Percentiles rank a stretch among this genome's conserved stretches.
Evolutionary conservation across 2,888 invertebrate species (phyloP).

Genomic region (Drosophila gaucha): DNA sequence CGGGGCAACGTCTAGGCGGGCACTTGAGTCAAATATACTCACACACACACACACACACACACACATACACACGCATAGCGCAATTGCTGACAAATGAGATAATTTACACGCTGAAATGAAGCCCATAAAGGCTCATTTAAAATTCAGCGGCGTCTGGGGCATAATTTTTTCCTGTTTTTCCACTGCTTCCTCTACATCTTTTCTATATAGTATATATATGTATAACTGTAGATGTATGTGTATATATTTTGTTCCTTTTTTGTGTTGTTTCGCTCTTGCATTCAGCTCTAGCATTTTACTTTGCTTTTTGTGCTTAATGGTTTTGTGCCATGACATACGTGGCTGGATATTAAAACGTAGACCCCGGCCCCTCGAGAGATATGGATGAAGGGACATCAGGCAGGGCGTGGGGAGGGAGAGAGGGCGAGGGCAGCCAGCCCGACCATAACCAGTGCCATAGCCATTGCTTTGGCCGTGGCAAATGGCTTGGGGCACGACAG

Average conservation of each 20-base stretch:
- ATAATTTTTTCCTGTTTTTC: conserved; percentile 69
- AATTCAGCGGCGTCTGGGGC: conserved; percentile 81
- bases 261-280: conserved; percentile 47
- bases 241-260: conserved; percentile 30
- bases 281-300: conserved; percentile 70
- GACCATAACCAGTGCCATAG: conserved; percentile 17
- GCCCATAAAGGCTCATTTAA: conserved; percentile 81
- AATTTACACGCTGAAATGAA: conserved; percentile 80
- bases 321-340: conserved; percentile 81
- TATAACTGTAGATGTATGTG: neutral
- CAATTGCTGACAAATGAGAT: conserved; percentile 80
- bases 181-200: conserved; percentile 12
- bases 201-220: conserved; percentile 11
- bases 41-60: conserved; percentile 14
- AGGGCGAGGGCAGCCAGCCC: conserved; percentile 1
- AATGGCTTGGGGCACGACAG: conserved; percentile 70
- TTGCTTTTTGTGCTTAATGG: conserved; percentile 74
- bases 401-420: neutral
- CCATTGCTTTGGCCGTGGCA: conserved; percentile 35
- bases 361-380: conserved; percentile 29
- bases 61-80: conserved; percentile 49
- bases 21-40: conserved; percentile 51
- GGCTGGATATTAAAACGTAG: conserved; percentile 77
- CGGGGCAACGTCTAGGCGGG: conserved; percentile 44
- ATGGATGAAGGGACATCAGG: neutral